A percentile compares a stretch with the other conserved stretches of the same genome.
These are phyloP conservation scores for Periphyllus acericola DNA, from an alignment of 2,888 invertebrate species.

Conservation along the genomic window DNA sequence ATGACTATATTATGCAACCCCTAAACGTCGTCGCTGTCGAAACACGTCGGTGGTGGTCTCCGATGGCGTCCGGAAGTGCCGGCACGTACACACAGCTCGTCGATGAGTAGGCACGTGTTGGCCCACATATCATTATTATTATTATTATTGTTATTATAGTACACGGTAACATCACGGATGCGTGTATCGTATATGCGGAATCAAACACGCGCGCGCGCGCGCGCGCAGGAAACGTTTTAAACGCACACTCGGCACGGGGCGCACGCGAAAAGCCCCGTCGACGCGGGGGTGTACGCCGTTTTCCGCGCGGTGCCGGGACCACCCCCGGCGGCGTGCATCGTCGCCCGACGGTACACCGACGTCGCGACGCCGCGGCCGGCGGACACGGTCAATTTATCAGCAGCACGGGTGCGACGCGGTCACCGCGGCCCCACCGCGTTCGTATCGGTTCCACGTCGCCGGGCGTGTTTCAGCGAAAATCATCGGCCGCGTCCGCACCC, in stretches of 20 bases:
- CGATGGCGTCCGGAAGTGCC: not conserved
- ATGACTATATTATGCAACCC: not conserved
- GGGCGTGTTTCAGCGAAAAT: no score
- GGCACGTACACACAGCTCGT: not conserved
- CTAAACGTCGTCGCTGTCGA: not conserved
- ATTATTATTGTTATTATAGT: no score
- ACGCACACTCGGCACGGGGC: not conserved
- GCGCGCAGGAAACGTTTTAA: slow-evolving; percentile 3
- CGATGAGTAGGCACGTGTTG: slow-evolving; percentile 23
- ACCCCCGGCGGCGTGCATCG: slow-evolving; percentile 48
- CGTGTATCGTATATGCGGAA: not conserved
- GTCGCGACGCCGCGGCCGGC: not conserved
- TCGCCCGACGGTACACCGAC: not conserved
- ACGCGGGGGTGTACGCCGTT: not conserved
- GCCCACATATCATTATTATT: slow-evolving; percentile 7
- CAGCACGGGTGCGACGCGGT: not conserved
- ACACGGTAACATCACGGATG: no score
- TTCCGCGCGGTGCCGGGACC: not conserved
- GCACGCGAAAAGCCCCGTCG: not conserved
- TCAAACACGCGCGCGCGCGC: not conserved
- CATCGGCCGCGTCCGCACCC: no score
- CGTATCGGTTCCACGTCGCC: no score
- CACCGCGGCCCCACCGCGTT: no score
- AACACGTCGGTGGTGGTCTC: slow-evolving; percentile 10
- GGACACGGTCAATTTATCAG: slow-evolving; percentile 20